Evolutionary conservation across 2,113 vertebrate species (phyloP).

Genomic region (Rhabdornis inornatus): DNA sequence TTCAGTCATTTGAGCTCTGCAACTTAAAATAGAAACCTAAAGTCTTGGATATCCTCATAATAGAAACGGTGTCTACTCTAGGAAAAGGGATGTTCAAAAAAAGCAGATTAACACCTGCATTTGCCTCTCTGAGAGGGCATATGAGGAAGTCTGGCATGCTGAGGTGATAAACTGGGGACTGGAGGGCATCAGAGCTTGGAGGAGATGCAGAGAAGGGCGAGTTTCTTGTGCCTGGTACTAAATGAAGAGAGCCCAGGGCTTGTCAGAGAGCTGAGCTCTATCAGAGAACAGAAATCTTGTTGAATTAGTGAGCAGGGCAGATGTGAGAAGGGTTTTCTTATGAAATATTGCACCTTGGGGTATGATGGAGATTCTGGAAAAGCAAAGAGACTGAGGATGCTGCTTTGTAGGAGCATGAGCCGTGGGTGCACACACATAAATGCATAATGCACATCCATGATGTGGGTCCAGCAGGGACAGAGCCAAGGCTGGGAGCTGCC

Average conservation of each 20-base stretch:
- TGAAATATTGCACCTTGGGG: neutral
- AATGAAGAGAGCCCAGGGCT: neutral
- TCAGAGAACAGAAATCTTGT: neutral
- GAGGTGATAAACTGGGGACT: neutral
- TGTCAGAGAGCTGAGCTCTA: neutral
- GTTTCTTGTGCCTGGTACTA: neutral
- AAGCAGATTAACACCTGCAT: neutral
- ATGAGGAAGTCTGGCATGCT: neutral
- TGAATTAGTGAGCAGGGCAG: neutral
- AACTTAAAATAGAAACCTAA: neutral
- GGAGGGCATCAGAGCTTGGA: neutral
- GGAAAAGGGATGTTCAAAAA: neutral
- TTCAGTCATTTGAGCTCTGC: neutral
- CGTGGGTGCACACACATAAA: rapidly evolving
- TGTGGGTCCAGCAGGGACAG: neutral
- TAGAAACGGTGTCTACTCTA: neutral
- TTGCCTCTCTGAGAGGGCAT: neutral
- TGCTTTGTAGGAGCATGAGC: neutral
- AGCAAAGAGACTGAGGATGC: neutral
- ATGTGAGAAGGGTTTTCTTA: neutral
- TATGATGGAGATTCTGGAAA: neutral
- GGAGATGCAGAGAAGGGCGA: neutral
- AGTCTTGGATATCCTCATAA: neutral
- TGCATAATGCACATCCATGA: rapidly evolving
- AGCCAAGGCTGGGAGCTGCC: neutral